These are phyloP conservation scores for Helicolenus hilgendorfi DNA, from an alignment of 2,797 vertebrate species.

Conservation along the genomic window DNA sequence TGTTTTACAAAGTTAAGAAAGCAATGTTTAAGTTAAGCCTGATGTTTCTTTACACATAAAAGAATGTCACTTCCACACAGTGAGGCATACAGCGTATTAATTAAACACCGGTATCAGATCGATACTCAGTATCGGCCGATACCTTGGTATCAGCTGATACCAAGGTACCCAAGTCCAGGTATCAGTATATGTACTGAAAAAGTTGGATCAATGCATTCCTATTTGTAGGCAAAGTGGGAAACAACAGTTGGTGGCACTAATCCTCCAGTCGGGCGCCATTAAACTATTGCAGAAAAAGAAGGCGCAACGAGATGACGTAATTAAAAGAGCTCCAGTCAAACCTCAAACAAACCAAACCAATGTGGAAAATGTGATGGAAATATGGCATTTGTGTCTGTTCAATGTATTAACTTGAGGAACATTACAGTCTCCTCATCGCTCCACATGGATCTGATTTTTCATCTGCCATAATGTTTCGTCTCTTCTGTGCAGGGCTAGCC, in stretches of 20 bases:
- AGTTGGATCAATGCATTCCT: too few species aligned
- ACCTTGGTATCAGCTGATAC: accelerated
- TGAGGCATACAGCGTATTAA: too few species aligned
- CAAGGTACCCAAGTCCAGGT: too few species aligned
- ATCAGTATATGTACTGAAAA: too few species aligned
- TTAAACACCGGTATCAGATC: too few species aligned
- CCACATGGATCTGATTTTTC: background rate
- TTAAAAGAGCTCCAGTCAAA: background rate
- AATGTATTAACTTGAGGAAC: background rate
- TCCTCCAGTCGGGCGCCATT: background rate
- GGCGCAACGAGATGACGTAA: background rate
- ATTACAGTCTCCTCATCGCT: background rate
- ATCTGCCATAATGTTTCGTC: too few species aligned
- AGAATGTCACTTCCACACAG: too few species aligned
- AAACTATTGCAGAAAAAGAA: background rate
- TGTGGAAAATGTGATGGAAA: background rate
- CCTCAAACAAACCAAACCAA: background rate
- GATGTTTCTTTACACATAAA: too few species aligned
- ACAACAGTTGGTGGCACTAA: background rate
- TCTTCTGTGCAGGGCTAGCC: background rate
- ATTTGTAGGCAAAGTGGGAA: too few species aligned
- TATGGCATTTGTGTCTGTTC: background rate
- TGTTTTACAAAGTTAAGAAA: too few species aligned
- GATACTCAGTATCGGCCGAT: too few species aligned
- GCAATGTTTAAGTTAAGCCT: too few species aligned